A percentile compares a stretch with the other conserved stretches of the same genome.
Evolutionary conservation across 2,113 vertebrate genomes (phyloP).

Genomic region (Rhinolophus ferrumequinum): DNA sequence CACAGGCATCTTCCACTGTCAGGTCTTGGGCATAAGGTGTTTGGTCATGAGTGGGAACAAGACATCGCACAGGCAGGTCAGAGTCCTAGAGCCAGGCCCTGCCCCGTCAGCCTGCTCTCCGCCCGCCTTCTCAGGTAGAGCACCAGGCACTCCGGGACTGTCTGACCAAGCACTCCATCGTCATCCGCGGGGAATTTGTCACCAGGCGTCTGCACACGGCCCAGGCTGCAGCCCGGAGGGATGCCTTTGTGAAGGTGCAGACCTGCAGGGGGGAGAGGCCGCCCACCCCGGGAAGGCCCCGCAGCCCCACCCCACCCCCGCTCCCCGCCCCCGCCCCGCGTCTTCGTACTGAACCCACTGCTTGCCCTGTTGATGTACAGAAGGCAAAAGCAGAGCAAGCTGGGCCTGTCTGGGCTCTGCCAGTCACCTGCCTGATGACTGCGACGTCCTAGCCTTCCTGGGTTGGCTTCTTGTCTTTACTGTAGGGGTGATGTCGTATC

Average conservation of each 20-base stretch:
- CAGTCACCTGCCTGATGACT: neutral
- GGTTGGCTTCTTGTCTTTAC: neutral
- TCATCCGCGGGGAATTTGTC: slow-evolving; percentile 92
- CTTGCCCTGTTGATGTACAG: too few relatives aligned
- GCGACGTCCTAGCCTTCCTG: neutral
- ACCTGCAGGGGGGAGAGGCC: neutral
- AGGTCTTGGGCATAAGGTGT: neutral
- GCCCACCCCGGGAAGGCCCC: too few relatives aligned
- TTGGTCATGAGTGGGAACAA: neutral
- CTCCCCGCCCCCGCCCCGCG: too few relatives aligned
- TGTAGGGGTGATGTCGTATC: too few relatives aligned
- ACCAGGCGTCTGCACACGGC: slow-evolving; percentile 88
- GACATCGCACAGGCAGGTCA: neutral
- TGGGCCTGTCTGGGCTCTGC: neutral
- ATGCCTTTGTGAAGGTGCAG: slow-evolving; percentile 96
- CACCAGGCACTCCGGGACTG: slow-evolving; percentile 86
- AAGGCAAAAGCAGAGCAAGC: neutral
- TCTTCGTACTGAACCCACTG: neutral
- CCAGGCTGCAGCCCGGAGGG: slow-evolving; percentile 92
- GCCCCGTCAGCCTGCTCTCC: neutral
- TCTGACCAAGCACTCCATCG: slow-evolving; percentile 92
- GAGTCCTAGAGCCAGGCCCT: neutral
- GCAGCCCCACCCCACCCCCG: too few relatives aligned
- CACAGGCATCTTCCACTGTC: neutral
- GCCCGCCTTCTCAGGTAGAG: slow-evolving; percentile 87